Evolutionary conservation across 2,888 invertebrate genomes (phyloP).

Genomic region (Acrocera orbiculus): DNA sequence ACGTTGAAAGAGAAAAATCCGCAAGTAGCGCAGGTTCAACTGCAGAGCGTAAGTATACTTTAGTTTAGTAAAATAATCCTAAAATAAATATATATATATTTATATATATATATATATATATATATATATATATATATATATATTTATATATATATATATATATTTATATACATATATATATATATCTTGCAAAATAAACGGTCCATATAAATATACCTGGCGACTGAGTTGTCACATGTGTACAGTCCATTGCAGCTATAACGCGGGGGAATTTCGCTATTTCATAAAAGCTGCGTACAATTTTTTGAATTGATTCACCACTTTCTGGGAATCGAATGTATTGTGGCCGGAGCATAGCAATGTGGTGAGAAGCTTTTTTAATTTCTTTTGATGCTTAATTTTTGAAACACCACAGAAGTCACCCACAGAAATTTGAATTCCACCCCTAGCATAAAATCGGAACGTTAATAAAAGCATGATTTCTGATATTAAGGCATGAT

Average conservation of each 20-base stretch:
- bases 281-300: not conserved
- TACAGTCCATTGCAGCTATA: not conserved
- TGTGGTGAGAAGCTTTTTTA: slow-evolving; percentile 1
- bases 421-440: slow-evolving; percentile 1
- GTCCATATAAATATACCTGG: too few relatives aligned
- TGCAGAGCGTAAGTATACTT: too few relatives aligned
- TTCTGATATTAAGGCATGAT: slow-evolving; percentile 2
- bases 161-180: too few relatives aligned
- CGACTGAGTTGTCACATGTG: not conserved
- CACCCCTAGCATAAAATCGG: slow-evolving; percentile 5
- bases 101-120: too few relatives aligned
- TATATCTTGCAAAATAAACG: too few relatives aligned
- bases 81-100: too few relatives aligned
- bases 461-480: slow-evolving; percentile 5
- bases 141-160: too few relatives aligned
- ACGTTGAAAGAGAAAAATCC: too few relatives aligned
- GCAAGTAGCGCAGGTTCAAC: too few relatives aligned
- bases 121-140: too few relatives aligned
- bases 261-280: slow-evolving; percentile 1
- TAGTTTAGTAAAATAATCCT: too few relatives aligned
- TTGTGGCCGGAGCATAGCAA: not conserved
- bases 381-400: slow-evolving; percentile 1
- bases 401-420: slow-evolving; percentile 4
- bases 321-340: slow-evolving; percentile 1
- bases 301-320: not conserved